Base-by-base conservation (phyloP, 2,888 invertebrate genomes). In the Catocala sponsa region DNA sequence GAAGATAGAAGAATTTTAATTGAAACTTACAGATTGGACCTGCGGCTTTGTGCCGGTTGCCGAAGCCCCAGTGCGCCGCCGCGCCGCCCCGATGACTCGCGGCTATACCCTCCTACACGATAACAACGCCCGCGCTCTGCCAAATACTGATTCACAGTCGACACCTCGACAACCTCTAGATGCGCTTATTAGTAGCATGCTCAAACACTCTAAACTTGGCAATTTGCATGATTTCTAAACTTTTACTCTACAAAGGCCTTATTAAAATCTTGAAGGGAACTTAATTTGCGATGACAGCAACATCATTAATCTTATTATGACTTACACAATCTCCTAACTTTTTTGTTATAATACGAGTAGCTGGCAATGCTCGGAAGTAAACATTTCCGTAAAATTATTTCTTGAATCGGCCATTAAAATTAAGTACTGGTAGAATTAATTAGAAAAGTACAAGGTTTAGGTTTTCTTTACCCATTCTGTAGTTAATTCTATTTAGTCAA, bases 211-310 rank as follows among this genome's bases (percentile, higher is more conserved):
- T 43, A 79, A 89, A 89, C 88, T 91, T 90, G 76, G 77, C 82
- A 89, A 91, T 91, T 86, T 89, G 84, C 88, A 87, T 83, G 82
- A 87, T 87, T 81, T 81, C 74, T 63, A 54, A 90, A 90, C 82
- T 89, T 90, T 83, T 75, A 67, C 82, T 81, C 76, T 80, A 89
- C 89, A 88, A 87, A 84, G 84, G 85, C 86, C 84, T 88, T 89
- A 90, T 89, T 91, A 90, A 90, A 91, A 90, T 90, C 86, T 89
- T 84, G 82, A 87, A 86, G 87, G 83, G 79, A 87, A 88, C 87
- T 89, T 89, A 91, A 91, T 91, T 88, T 88, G 86, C 83, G 84
- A 83, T 82, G 90, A 87, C 91, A 84, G 90, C 81, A 70, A 82
- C 83, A 88, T 87, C 91, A 90, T 91, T 88, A 91, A 92, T 92